phyloP scores from a whole-genome alignment of 37 sponge, comb jelly and placozoan genomes.

The Theonella swinhoei region DNA sequence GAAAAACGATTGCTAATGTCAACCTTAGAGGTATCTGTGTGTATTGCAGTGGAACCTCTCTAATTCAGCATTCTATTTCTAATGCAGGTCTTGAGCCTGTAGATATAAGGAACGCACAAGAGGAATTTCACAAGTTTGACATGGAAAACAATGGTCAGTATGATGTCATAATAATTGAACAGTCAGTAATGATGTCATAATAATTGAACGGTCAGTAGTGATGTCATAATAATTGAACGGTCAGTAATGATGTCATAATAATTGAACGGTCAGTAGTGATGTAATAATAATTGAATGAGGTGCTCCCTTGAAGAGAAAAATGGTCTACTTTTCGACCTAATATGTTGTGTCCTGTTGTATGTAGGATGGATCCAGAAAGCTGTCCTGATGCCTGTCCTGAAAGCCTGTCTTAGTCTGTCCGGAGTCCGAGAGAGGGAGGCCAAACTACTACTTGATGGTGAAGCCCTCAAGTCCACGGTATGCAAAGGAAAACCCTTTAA shows the following conservation, averaged over 20 bases:
- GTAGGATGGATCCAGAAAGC: constrained; percentile 74
- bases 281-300: no score
- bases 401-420: constrained; percentile 45
- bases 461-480: constrained; percentile 55
- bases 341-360: no score
- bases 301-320: no score
- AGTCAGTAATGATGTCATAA: no score
- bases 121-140: constrained; percentile 64
- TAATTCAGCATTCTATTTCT: background rate
- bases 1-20: constrained; percentile 48
- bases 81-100: constrained; percentile 53
- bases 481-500: background rate
- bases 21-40: constrained; percentile 63
- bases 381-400: constrained; percentile 63
- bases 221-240: no score
- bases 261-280: no score
- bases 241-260: no score
- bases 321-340: no score
- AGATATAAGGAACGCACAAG: constrained; percentile 60
- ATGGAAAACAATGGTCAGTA: constrained; percentile 56
- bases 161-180: no score
- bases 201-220: no score
- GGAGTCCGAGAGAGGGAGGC: constrained; percentile 34
- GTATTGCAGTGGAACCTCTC: background rate
- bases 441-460: constrained; percentile 32